Percentiles rank a stretch among this genome's conserved stretches.
Conservation (phyloP, 2,113 vertebrate genomes). For the Mesoclemmys tuberculata region DNA sequence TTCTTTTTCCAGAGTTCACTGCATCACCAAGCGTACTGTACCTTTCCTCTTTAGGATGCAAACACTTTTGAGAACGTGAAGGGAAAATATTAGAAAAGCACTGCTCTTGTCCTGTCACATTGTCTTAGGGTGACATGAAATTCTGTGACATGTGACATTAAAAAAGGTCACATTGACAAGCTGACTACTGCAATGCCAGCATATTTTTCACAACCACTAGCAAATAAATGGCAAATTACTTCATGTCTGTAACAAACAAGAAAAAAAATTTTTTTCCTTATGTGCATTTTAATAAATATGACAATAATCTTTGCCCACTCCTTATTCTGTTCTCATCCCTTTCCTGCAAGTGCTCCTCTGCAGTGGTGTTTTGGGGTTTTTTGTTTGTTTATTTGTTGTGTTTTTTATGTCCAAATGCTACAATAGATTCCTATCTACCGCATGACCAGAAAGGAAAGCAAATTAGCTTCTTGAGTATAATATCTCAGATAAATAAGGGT, state of each 20-base stretch:
- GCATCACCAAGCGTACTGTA: not conserved
- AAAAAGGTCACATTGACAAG: slow-evolving; percentile 83
- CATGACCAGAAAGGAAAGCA: not conserved
- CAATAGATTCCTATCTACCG: not conserved
- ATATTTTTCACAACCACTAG: slow-evolving; percentile 26
- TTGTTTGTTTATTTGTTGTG: not conserved
- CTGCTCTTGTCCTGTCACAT: slow-evolving; percentile 73
- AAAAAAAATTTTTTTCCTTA: not conserved
- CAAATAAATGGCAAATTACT: slow-evolving; percentile 44
- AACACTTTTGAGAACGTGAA: slow-evolving; percentile 48
- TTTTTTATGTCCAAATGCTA: not conserved
- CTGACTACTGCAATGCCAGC: slow-evolving; percentile 53
- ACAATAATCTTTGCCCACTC: not conserved
- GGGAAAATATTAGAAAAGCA: slow-evolving; percentile 54
- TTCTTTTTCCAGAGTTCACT: not conserved
- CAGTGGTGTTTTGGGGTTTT: not conserved
- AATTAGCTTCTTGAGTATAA: not conserved
- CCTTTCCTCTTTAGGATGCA: slow-evolving; percentile 55
- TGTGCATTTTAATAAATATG: not conserved
- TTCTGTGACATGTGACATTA: slow-evolving; percentile 81
- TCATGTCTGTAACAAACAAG: slow-evolving; percentile 1
- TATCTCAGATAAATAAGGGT: not conserved
- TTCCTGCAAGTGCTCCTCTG: not conserved
- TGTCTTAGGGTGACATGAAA: slow-evolving; percentile 78
- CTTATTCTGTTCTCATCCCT: not conserved